Conservation (phyloP, 2,797 vertebrate genomes). For the Crenuchus spilurus region DNA sequence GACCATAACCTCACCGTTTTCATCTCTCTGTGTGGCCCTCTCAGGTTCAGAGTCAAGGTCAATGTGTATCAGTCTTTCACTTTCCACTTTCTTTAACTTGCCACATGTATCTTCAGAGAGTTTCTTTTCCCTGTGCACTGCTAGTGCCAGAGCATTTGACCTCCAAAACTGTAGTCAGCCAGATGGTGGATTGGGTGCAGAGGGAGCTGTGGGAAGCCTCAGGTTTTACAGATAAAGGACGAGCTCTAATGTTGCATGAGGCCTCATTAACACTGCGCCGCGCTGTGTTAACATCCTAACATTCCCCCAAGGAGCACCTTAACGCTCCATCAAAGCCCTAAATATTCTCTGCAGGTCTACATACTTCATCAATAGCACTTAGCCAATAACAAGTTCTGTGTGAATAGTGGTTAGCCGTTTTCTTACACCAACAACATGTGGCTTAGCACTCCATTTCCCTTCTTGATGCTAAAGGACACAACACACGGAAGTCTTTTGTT, state of each 20-base stretch:
- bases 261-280: slow-evolving; percentile 42
- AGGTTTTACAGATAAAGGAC: slow-evolving; percentile 43
- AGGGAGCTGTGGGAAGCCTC: slow-evolving; percentile 32
- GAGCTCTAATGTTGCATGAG: slow-evolving; percentile 39
- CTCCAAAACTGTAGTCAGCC: slow-evolving; percentile 39
- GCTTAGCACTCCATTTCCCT: slow-evolving; percentile 5
- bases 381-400: slow-evolving; percentile 33
- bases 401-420: slow-evolving; percentile 16
- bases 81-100: slow-evolving; percentile 39
- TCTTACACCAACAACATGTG: slow-evolving; percentile 17
- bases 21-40: slow-evolving; percentile 33
- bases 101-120: slow-evolving; percentile 39
- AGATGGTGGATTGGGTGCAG: slow-evolving; percentile 44
- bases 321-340: slow-evolving; percentile 36
- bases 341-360: slow-evolving; percentile 32
- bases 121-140: neutral
- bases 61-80: slow-evolving; percentile 37
- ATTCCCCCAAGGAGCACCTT: slow-evolving; percentile 37
- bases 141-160: slow-evolving; percentile 28
- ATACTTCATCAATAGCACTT: slow-evolving; percentile 43
- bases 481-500: neutral
- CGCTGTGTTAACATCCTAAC: slow-evolving; percentile 48
- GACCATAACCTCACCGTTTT: slow-evolving; percentile 29
- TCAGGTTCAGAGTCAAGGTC: slow-evolving; percentile 43
- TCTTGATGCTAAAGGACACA: neutral